These are phyloP conservation scores for Coranthus polyacanthus DNA, from an alignment of 2,797 vertebrate genomes.

Conservation along the genomic window DNA sequence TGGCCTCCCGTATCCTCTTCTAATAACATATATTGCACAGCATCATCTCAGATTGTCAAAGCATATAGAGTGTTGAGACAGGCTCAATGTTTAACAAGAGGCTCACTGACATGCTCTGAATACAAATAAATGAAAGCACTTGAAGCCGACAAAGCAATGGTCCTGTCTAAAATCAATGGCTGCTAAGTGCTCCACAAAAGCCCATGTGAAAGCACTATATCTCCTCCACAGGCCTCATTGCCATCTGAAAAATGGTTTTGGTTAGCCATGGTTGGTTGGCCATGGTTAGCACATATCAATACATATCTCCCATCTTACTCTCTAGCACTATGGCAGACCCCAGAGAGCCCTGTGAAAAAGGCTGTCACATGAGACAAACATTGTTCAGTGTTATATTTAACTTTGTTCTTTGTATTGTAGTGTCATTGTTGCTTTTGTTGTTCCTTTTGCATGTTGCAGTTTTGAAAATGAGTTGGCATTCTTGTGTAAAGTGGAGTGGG, in stretches of 20 bases:
- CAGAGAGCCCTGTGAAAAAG: slow-evolving; percentile 35
- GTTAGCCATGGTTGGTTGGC: too few relatives aligned
- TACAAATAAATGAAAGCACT: slow-evolving; percentile 49
- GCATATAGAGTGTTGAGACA: slow-evolving; percentile 34
- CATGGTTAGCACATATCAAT: slow-evolving; percentile 62
- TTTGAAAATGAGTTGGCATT: slow-evolving; percentile 44
- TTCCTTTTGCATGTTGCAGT: slow-evolving; percentile 78
- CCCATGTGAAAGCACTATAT: slow-evolving; percentile 57
- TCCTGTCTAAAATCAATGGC: slow-evolving; percentile 43
- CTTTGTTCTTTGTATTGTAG: slow-evolving; percentile 71
- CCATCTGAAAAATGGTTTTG: slow-evolving; percentile 43
- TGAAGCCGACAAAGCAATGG: slow-evolving; percentile 53
- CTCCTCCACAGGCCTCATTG: slow-evolving; percentile 29
- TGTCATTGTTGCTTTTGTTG: slow-evolving; percentile 74
- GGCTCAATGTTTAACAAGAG: slow-evolving; percentile 37
- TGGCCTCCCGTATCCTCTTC: slow-evolving; percentile 22
- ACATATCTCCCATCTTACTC: slow-evolving; percentile 63
- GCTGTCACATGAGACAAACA: slow-evolving; percentile 54
- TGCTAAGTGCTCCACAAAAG: slow-evolving; percentile 36
- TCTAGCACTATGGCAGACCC: slow-evolving; percentile 56
- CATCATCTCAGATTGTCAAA: slow-evolving; percentile 67
- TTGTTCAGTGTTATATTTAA: slow-evolving; percentile 73
- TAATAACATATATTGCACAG: slow-evolving; percentile 62
- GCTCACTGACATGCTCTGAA: slow-evolving; percentile 26
- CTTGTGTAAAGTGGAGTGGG: slow-evolving; percentile 59